Base-by-base conservation (phyloP, 1,140 invertebrate species). In the Megalonaias nervosa region DNA sequence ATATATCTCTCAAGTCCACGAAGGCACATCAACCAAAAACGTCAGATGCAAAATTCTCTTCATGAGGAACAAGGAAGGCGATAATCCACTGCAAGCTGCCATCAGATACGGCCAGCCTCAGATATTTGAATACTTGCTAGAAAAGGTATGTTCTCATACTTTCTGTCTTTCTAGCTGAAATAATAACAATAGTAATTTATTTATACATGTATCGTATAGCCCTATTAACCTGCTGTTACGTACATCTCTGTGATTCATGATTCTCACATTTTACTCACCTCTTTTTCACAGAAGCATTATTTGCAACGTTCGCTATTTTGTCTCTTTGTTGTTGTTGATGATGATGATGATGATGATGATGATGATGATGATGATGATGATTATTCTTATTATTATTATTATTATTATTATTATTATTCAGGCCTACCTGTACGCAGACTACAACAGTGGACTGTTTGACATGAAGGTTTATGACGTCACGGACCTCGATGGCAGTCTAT, bases 391-490 rank as follows among this genome's bases (percentile, higher is more conserved):
- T 48, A 48, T 48, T 48, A 48, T 48, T 48, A 48, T 48, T 48
- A 48, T 48, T 48, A 48, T 48, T 48, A 31, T 48, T 48, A 48
- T 48, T 48, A 9, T 48, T 48, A 9, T 48, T 11, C 38, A 81
- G 19, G 79, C 81, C 0, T 84, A 84, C 61, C 81, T 68, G 19
- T 81, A 82, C 48, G 67, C 81, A 2, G 80, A 82, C 71, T 75
- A 78, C 56, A 75, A 82, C 38, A 79, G 82, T 68, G 83, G 83
- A 48, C 61, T 84, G 16, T 82, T 81, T 68, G 83, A 84, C 48
- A 77, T 84, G 14, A 79, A 84, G 64, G 57, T 79, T 57, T 84
- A 84, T 65, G 83, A 84, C 16, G 79, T 84, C 13, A 81, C 81
- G 13, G 83, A 84, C 48, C 81, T 84, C 31, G 81, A 83, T 68